A percentile compares a stretch with the other conserved stretches of the same genome.
These are phyloP conservation scores for Drosophila emarginata DNA, from an alignment of 2,888 invertebrate species.

Conservation along the genomic window DNA sequence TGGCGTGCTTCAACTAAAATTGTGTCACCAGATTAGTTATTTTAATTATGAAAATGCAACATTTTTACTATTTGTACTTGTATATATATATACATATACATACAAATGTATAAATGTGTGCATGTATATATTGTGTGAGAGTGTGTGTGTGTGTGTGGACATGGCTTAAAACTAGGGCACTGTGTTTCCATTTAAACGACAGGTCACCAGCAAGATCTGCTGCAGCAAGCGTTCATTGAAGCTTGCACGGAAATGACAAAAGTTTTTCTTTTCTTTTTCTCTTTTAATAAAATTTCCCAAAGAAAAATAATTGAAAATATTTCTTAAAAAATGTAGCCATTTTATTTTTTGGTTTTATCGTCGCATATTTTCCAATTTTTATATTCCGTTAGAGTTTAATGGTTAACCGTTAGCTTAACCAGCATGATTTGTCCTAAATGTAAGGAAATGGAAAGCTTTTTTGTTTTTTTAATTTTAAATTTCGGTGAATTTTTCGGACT, in stretches of 20 bases:
- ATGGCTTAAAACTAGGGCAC: slow-evolving; percentile 80
- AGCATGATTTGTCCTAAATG: slow-evolving; percentile 4
- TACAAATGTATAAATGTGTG: slow-evolving; percentile 20
- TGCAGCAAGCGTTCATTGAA: slow-evolving; percentile 1
- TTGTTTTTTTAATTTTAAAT: too few relatives aligned
- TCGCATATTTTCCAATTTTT: neutral
- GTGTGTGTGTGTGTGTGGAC: slow-evolving; percentile 41
- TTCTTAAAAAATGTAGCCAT: neutral
- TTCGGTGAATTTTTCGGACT: slow-evolving; percentile 7
- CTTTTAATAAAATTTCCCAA: neutral
- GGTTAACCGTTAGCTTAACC: neutral
- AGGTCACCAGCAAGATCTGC: slow-evolving; percentile 35
- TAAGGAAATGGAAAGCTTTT: neutral
- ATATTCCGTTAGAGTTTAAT: neutral
- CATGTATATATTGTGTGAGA: slow-evolving; percentile 39
- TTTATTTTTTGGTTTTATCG: too few relatives aligned
- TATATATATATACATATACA: slow-evolving; percentile 26
- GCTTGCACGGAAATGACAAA: neutral
- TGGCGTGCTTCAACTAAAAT: slow-evolving; percentile 48
- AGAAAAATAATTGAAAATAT: neutral
- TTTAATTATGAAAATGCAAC: slow-evolving; percentile 41
- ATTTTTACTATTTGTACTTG: slow-evolving; percentile 33
- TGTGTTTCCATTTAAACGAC: slow-evolving; percentile 78
- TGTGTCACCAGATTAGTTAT: slow-evolving; percentile 43
- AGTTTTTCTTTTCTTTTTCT: too few relatives aligned